These are phyloP conservation scores for Ariolimax columbianus DNA, from an alignment of 2,888 invertebrate genomes.

Conservation along the genomic window DNA sequence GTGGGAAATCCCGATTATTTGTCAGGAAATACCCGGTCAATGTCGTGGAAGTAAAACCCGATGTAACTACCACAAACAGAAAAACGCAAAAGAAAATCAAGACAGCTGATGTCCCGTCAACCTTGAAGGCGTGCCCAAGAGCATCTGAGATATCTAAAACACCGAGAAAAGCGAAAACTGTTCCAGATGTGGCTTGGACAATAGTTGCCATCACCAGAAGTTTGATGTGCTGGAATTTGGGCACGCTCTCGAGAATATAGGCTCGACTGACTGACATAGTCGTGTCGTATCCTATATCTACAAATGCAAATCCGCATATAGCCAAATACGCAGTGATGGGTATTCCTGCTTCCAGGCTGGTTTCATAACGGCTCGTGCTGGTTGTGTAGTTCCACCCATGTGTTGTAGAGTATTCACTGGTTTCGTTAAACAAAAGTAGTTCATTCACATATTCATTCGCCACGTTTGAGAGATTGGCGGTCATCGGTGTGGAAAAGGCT, in stretches of 20 bases:
- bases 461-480: not conserved
- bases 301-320: conserved; percentile 21
- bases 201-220: conserved; percentile 20
- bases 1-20: not conserved
- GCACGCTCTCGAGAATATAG: conserved; percentile 28
- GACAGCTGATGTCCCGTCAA: conserved; percentile 31
- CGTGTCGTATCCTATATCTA: conserved; percentile 36
- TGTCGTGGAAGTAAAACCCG: not conserved
- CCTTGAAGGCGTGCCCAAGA: conserved; percentile 14
- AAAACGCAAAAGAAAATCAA: conserved; percentile 19
- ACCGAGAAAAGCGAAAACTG: not conserved
- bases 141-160: conserved; percentile 24
- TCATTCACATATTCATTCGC: not conserved
- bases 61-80: not conserved
- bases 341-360: not conserved
- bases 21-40: conserved; percentile 18
- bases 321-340: conserved; percentile 6
- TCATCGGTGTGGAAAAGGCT: not conserved
- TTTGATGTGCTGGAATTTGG: conserved; percentile 22
- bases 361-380: not conserved
- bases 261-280: conserved; percentile 20
- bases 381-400: not conserved
- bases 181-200: conserved; percentile 7
- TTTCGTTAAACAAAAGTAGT: not conserved
- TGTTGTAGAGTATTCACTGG: not conserved